A percentile compares a stretch with the other conserved stretches of the same genome.
Evolutionary conservation across 1,140 invertebrate species (phyloP).

Genomic region (Pantala flavescens): DNA sequence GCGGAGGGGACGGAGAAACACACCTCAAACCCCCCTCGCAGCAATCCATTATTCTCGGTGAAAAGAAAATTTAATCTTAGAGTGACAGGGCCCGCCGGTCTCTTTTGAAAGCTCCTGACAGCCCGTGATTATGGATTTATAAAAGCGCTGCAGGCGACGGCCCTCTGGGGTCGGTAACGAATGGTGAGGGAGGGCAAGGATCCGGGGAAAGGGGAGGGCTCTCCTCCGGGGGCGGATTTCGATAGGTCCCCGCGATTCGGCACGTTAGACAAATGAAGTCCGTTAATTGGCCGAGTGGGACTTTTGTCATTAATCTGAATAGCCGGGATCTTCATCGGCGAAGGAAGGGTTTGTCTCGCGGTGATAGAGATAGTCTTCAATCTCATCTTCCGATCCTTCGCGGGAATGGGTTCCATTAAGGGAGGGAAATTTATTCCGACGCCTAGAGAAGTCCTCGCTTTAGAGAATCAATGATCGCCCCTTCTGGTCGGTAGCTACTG

Average conservation of each 20-base stretch:
- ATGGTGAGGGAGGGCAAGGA: background rate
- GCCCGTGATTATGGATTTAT: conserved; percentile 9
- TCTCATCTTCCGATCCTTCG: no score
- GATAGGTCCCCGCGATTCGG: background rate
- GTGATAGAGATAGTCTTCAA: background rate
- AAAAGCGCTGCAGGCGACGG: conserved; percentile 1
- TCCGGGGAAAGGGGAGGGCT: background rate
- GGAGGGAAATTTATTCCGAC: no score
- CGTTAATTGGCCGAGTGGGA: background rate
- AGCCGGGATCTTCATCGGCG: background rate
- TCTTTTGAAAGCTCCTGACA: conserved; percentile 9
- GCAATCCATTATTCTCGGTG: background rate
- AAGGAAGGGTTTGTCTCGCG: background rate
- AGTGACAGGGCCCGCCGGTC: conserved; percentile 4
- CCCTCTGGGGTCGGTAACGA: background rate
- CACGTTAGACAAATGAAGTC: conserved; percentile 5
- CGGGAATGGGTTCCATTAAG: no score
- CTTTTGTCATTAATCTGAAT: conserved; percentile 6
- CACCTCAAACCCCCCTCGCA: background rate
- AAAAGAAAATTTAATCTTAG: conserved; percentile 4
- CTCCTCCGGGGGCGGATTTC: background rate
- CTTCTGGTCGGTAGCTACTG: no score
- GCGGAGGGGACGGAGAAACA: background rate
- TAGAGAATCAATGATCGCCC: no score
- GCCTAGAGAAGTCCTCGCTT: no score